Base-by-base conservation (phyloP, 2,888 invertebrate species). In the Standfussiana lucernea region DNA sequence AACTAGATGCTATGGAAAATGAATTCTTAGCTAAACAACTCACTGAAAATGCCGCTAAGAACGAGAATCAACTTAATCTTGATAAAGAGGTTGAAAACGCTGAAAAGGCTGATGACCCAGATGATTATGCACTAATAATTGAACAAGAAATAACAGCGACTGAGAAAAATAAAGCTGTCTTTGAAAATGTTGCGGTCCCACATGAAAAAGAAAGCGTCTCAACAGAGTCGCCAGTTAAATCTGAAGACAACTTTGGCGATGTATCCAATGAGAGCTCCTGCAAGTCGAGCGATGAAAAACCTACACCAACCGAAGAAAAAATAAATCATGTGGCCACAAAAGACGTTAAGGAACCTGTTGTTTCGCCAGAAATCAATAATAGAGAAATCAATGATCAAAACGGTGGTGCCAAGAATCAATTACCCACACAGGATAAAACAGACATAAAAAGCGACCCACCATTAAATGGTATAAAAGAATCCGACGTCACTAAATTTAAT, bases 181-280 rank as follows among this genome's bases (percentile, higher is more conserved):
- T 76, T 10, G 78, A 84, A 53, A 67, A 71, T 61, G 40, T 24
- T 8, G 24, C 24, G 32, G 35, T 18, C n/a, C 64, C 64, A 15
- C 83, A 85, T 67, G 92, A 91, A 70, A 92, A 90, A 84, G 89
- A 90, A 56, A 89, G 83, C 65, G 85, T 85, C 73, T 85, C 90
- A 28, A 85, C 88, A 35, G 93, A 90, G 84, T 95, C 95, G 47
- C 93, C 95, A 28, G 90, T 90, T 6, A 95, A 94, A 88, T 95
- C 96, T 18, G 95, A 96, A 77, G 94, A 96, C 67, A 94, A 96
- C 72, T 95, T 95, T 80, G 95, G 92, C 67, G 95, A 96, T 83
- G 88, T 95, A 40, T 96, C 96, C 3, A 94, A 93, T 84, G 95
- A 93, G 76, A 95, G 94, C 85, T 94, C 94, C 0, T 88, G 87